Percentiles rank a stretch among this genome's conserved stretches.
Evolutionary conservation across 1,140 invertebrate species (phyloP).

Genomic region (Helicoverpa armigera): DNA sequence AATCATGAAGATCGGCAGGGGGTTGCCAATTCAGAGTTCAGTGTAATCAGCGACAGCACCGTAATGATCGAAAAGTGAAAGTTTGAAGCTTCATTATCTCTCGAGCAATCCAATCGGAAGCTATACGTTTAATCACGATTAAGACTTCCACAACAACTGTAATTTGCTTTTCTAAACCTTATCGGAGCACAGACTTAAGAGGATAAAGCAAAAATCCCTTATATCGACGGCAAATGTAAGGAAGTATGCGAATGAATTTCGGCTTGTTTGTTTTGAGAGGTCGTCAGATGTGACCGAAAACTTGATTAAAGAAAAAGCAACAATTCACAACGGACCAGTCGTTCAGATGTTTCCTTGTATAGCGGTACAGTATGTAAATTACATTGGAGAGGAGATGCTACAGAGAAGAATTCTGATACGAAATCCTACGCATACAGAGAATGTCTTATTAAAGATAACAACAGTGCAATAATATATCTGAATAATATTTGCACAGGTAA

Average conservation of each 20-base stretch:
- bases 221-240: slow-evolving; percentile 52
- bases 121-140: slow-evolving; percentile 75
- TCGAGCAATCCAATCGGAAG: slow-evolving; percentile 70
- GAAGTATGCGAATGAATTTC: slow-evolving; percentile 51
- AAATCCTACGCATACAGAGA: slow-evolving; percentile 54
- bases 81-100: slow-evolving; percentile 75
- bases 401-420: slow-evolving; percentile 61
- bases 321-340: slow-evolving; percentile 73
- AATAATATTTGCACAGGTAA: background rate
- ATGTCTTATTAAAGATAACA: slow-evolving; percentile 60
- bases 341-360: slow-evolving; percentile 70
- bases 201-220: slow-evolving; percentile 54
- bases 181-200: slow-evolving; percentile 23
- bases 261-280: slow-evolving; percentile 79
- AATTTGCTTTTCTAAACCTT: slow-evolving; percentile 41
- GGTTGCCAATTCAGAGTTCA: slow-evolving; percentile 65
- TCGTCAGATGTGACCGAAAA: slow-evolving; percentile 69
- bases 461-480: slow-evolving; percentile 50
- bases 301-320: slow-evolving; percentile 76
- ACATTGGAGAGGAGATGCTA: slow-evolving; percentile 56
- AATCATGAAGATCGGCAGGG: slow-evolving; percentile 66
- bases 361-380: slow-evolving; percentile 81
- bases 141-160: slow-evolving; percentile 60
- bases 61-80: slow-evolving; percentile 84
- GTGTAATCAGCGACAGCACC: slow-evolving; percentile 64